phyloP scores from a whole-genome alignment of 2,113 vertebrate species.

The Chionodraco myersi region DNA sequence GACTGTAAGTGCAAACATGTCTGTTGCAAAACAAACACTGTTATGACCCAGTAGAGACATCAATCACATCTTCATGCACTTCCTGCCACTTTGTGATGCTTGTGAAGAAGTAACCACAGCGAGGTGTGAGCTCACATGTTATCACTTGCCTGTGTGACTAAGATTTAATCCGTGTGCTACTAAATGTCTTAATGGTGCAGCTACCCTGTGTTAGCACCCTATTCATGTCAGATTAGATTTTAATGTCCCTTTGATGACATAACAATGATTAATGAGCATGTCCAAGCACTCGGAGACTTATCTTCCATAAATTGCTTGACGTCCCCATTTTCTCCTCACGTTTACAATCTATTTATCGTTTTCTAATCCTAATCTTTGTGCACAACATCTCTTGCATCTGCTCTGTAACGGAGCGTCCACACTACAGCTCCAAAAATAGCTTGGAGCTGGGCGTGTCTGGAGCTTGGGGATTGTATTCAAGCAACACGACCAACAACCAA shows the following conservation, averaged over 20 bases:
- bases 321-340: background rate
- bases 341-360: background rate
- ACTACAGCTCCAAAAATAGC: too few species aligned
- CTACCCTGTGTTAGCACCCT: too few species aligned
- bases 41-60: slow-evolving; percentile 24
- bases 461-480: too few species aligned
- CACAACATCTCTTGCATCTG: too few species aligned
- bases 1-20: slow-evolving; percentile 20
- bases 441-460: too few species aligned
- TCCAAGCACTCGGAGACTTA: background rate
- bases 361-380: too few species aligned
- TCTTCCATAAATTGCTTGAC: background rate
- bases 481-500: too few species aligned
- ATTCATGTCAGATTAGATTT: background rate
- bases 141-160: slow-evolving; percentile 32
- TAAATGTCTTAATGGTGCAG: background rate
- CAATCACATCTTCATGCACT: slow-evolving; percentile 13
- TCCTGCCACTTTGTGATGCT: slow-evolving; percentile 28
- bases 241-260: background rate
- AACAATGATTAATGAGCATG: background rate
- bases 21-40: slow-evolving; percentile 24
- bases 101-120: slow-evolving; percentile 15
- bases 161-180: slow-evolving; percentile 13
- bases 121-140: slow-evolving; percentile 43
- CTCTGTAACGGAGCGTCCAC: too few species aligned